phyloP scores from a whole-genome alignment of 2,113 vertebrate species.

The Herpailurus yagouaroundi region DNA sequence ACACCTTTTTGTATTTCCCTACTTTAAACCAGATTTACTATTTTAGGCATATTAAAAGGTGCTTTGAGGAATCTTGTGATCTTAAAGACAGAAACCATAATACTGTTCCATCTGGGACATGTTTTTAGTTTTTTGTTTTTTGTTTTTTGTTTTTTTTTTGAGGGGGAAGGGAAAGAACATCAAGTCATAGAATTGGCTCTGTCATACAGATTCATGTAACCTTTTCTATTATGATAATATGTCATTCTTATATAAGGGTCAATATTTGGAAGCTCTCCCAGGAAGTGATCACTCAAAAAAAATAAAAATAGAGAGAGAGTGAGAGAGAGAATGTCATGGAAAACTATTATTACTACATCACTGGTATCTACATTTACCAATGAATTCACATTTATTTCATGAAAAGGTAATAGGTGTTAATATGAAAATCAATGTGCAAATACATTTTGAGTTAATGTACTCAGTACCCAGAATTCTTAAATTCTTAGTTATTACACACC shows the following conservation, averaged over 20 bases:
- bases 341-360: background rate
- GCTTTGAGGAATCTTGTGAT: background rate
- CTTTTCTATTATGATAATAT: background rate
- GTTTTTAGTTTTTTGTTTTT: background rate
- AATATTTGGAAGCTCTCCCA: background rate
- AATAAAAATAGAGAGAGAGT: background rate
- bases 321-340: background rate
- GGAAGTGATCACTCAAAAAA: background rate
- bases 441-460: background rate
- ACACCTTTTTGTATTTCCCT: background rate
- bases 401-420: background rate
- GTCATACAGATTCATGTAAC: background rate
- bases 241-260: background rate
- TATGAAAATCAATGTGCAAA: background rate
- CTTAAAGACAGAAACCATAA: background rate
- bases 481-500: slow-evolving; percentile 7
- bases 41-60: background rate
- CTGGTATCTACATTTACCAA: background rate
- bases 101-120: background rate
- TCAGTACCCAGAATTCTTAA: slow-evolving; percentile 6
- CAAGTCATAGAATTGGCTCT: background rate
- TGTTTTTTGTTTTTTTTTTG: background rate
- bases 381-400: slow-evolving; percentile 39
- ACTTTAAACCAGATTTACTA: background rate
- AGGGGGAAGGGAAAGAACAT: background rate